Conservation (phyloP, 2,113 vertebrate species). For the Esox niger region DNA sequence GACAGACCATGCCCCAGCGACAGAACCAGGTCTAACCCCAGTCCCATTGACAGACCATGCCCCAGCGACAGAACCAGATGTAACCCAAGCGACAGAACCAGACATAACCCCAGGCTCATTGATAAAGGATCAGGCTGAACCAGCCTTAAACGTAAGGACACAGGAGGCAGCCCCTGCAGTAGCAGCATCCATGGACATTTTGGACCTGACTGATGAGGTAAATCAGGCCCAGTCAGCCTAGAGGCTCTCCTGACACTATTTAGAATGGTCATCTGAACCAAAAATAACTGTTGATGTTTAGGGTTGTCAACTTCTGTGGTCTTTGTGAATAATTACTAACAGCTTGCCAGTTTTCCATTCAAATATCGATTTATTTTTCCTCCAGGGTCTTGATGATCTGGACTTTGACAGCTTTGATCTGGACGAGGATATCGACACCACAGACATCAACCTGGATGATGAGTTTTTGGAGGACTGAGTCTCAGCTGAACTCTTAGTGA, state of each 20-base stretch:
- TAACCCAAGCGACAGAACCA: background rate
- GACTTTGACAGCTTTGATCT: conserved; percentile 91
- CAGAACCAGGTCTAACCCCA: background rate
- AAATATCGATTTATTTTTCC: background rate
- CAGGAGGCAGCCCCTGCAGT: conserved; percentile 2
- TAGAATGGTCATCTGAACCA: background rate
- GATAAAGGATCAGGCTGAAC: background rate
- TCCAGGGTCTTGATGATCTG: conserved; percentile 83
- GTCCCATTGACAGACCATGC: background rate
- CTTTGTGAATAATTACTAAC: background rate
- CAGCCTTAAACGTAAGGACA: background rate
- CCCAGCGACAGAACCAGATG: background rate
- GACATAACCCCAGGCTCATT: background rate
- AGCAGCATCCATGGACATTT: conserved; percentile 1
- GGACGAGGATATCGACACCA: conserved; percentile 85
- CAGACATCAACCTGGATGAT: conserved; percentile 89
- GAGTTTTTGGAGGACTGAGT: conserved; percentile 83
- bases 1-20: conserved; percentile 5
- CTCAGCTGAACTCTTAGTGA: background rate
- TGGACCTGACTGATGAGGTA: conserved; percentile 12
- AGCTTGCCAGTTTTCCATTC: background rate
- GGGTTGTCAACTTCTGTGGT: background rate
- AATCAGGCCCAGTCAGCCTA: background rate
- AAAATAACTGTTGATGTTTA: background rate
- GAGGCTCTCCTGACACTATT: background rate